Evolutionary conservation across 2,888 invertebrate species (phyloP), one percentile per base, ranked within the genome.

Genomic region (Drosophila diplacantha): DNA sequence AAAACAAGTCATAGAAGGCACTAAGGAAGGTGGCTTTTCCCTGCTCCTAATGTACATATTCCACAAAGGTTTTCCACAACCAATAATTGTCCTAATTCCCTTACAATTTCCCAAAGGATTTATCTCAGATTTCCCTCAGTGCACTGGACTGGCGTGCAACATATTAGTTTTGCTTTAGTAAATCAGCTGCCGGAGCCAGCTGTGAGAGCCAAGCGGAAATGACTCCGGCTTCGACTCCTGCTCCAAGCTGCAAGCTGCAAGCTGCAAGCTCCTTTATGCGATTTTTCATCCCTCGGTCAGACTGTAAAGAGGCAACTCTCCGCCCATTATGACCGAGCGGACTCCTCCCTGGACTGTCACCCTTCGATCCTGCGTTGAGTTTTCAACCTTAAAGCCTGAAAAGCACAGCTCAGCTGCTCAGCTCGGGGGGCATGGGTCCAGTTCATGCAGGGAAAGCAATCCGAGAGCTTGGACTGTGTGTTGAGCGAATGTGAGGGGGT

Each of bases 101-200:
- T 18, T 12, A 37, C 12, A 20, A 11, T 38, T 38, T 18, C 12
- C 24, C 2, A 0, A 2, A 1, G 24, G n/a, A 24, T 24, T 24
- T 8, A 2, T 24, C 1, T 9, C 0, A 5, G 9, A 22, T 22
- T 22, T 22, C 11, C 5, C 32, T 16, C 7, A 18, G 58, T 38
- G 60, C 41, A 38, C 44, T n/a, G 16, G n/a, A 32, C 26, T 16
- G 38, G 43, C 57, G 62, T 74, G 51, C 59, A 73, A 66, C 58
- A 70, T 67, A 67, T 75, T 70, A 73, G 70, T 66, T 74, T 66
- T 59, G 67, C 59, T 63, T 67, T 61, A 53, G 49, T 64, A 69
- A 60, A 66, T 66, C 66, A 65, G 47, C 34, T 49, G 38, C 43
- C 37, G 32, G 35, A 52, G 43, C 61, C 65, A 62, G 61, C 53